Evolutionary conservation across 2,888 invertebrate species (phyloP), one percentile per base, ranked within the genome.

Genomic region (Drosophila hamatofila): DNA sequence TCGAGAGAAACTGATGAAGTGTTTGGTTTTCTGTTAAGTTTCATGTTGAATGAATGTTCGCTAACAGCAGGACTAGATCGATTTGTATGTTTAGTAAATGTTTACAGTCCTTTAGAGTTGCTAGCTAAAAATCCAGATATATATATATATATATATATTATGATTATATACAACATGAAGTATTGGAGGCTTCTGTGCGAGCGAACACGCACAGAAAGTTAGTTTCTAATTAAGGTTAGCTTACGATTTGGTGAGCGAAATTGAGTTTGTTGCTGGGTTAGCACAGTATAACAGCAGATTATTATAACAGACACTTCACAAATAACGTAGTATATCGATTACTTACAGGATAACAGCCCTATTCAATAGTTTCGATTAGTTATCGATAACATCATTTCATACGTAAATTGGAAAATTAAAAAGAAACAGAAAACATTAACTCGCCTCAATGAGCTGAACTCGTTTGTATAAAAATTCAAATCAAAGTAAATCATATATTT

Each of bases 341-440:
- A 90, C 90, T 90, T 89, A 90, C 90, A 79, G 90, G 90, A 90
- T 90, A 90, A 76, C 90, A 90, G 78, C 90, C 90, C 90, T 90
- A 86, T 39, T 60, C 39, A 67, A 63, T 49, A 52, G 51, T 63
- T 57, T 72, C 67, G 75, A 63, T 65, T 33, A 27, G 27, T 44
- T 48, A 56, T 56, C 46, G 64, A 62, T 52, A 63, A 61, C 57
- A 72, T 64, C 60, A 63, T 81, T 78, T 81, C 41, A 80, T 88
- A 81, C 82, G 76, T 66, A 81, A 84, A 75, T 76, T 74, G 66
- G 57, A 72, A 85, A 85, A 85, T 81, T 39, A 82, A 83, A 79
- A 65, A 33, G 14, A 64, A 83, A 79, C 55, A 64, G 70, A 81
- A 81, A 81, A 77, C 21, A 76, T 69, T 78, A 70, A 72, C 58